Conservation (phyloP, 2,797 vertebrate genomes). For the Gorsachius magnificus region DNA sequence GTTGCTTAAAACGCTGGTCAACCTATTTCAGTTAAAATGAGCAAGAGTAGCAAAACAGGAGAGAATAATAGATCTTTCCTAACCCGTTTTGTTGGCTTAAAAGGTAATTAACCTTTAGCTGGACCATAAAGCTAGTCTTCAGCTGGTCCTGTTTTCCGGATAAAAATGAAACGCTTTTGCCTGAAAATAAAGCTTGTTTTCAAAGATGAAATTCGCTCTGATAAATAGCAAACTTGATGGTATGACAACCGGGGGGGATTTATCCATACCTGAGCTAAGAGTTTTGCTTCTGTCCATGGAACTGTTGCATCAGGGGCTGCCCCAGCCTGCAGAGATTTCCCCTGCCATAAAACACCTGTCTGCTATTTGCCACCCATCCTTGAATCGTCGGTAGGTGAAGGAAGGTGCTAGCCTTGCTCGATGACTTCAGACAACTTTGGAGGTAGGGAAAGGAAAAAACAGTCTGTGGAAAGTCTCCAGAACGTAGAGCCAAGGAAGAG, state of each 20-base stretch:
- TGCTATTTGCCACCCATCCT: neutral
- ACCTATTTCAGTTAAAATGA: neutral
- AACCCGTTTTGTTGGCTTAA: neutral
- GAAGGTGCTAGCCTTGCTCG: neutral
- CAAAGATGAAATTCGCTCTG: neutral
- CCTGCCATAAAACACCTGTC: neutral
- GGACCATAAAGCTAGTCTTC: neutral
- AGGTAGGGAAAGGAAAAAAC: neutral
- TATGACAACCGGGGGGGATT: neutral
- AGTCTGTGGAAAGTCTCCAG: neutral
- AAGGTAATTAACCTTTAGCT: conserved; percentile 30
- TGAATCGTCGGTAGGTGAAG: accelerated
- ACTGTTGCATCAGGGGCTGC: neutral
- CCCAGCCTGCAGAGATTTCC: neutral
- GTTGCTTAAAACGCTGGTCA: neutral
- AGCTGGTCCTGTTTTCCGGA: neutral
- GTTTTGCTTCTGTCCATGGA: neutral
- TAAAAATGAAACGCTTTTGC: neutral
- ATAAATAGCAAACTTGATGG: neutral
- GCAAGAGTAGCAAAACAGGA: neutral
- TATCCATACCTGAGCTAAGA: neutral
- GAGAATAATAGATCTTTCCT: neutral
- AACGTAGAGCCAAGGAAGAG: neutral
- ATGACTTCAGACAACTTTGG: neutral
- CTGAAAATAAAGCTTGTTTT: neutral